Evolutionary conservation across 1,140 invertebrate genomes (phyloP), one percentile per base, ranked within the genome.

Genomic region (Octopus sinensis): DNA sequence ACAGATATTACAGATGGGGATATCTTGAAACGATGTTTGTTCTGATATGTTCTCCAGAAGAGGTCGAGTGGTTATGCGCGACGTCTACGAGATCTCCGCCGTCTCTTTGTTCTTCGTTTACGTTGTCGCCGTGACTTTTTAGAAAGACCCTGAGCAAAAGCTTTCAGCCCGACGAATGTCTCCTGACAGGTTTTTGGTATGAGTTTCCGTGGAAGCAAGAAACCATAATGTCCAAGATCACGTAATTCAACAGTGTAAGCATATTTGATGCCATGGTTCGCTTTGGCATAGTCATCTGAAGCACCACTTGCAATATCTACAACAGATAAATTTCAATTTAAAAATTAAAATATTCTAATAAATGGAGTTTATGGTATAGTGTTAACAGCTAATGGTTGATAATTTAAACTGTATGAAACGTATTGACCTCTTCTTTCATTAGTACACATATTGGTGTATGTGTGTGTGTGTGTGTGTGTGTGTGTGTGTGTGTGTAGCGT

Each of bases 131-230:
- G 88, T 95, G 52, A 94, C 94, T 23, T 94, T 94, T 53, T n/a
- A 51, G 78, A 52, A 51, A 85, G n/a, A 76, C 81, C 85, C 54
- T 87, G 84, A 62, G 94, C 95, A 62, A 97, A 92, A 0, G 95
- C 94, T 86, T 94, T 93, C n/a, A 97, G 91, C 4, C 91, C 96
- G 13, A 94, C 95, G 85, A 95, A 93, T n/a, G 94, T 96, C 91
- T 98, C 96, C 85, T 94, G 93, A 7, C 95, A 96, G 9, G 95
- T 95, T 0, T 93, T 93, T 77, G 94, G 91, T 83, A 98, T 98
- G 85, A 95, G 94, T 51, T 91, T 88, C 3, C 93, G 90, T 0
- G 95, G 93, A 5, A 98, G 91, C 79, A 97, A 89, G 87, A 96
- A 97, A 76, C 95, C 95, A 82, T 91, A 88, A 4, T 17, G 53